Evolutionary conservation across 1,140 invertebrate species (phyloP), one percentile per base, ranked within the genome.

Genomic region (Episyrphus balteatus): DNA sequence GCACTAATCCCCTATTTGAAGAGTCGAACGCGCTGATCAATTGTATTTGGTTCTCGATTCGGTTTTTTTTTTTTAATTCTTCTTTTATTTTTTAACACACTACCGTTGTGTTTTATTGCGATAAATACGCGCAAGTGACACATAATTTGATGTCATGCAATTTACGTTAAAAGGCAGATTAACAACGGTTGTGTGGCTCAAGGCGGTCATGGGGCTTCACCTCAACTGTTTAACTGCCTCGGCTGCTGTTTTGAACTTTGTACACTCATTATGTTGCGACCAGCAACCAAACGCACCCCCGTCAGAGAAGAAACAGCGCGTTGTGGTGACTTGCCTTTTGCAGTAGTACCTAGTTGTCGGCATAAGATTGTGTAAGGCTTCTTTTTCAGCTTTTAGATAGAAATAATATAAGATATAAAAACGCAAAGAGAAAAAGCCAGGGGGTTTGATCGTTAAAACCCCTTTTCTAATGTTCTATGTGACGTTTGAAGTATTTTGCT

Each of bases 111-210:
- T 18, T 41, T 18, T 13, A 31, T 43, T 31, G 40, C 17, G 40
- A 13, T 19, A 18, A 19, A 13, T 19, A 26, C 21, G 21, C 21
- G 21, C 31, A 36, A 21, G n/a, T 41, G 34, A 45, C 26, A 45
- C 44, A 12, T 46, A 37, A 37, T 46, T 37, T 19, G 3, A 42
- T 42, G 40, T 42, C 40, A 42, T 42, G 40, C 40, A 42, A 42
- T 42, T 42, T 42, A 42, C 18, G 12, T 21, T 13, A 26, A 26
- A 42, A 42, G 40, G 19, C 15, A 18, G 40, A 42, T 42, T 42
- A 42, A 42, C 13, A 42, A 13, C 40, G 40, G 40, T 13, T 26
- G 21, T 26, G 21, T 26, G 21, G 21, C 21, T 26, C 21, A 26
- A 26, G 21, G 40, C 40, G 13, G 13, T 18, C 11, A 15, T 21